Evolutionary conservation across 30 jellyfish, hydroid and myxozoan genomes (phyloP), one percentile per base, ranked within the genome.

Genomic region (Aurelia aurita complex sp. Pacific): DNA sequence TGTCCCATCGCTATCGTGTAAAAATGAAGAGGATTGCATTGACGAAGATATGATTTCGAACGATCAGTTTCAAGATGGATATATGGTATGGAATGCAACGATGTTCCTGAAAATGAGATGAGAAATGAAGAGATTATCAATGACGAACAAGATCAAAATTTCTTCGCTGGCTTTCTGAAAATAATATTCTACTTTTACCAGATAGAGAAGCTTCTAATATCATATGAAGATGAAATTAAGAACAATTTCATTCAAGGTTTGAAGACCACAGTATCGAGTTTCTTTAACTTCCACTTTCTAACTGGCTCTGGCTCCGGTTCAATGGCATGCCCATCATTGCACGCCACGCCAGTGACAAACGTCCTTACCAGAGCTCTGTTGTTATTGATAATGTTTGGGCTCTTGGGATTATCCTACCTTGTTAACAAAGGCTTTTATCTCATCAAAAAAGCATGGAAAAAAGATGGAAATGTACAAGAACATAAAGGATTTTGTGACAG

Each of bases 181-280:
- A 52, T 74, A 3, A 18, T 55, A 18, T 74, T 74, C 75, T 74
- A 74, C 23, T 74, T 74, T 29, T 74, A 32, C 33, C 85, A 74
- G 36, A 57, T 12, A 14, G 85, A 54, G 59, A 32, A 70, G 11
- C 60, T 74, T 74, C 19, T 74, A 32, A n/a, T 13, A 32, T 14
- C 85, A 19, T 54, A 33, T 52, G 29, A 59, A 5, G n/a, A 54
- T 72, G 40, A 74, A 9, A n/a, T 23, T 19, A 13, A 5, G 12
- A 59, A 15, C 42, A 38, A 72, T 29, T 10, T 4, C 29, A 10
- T 17, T 32, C 29, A 11, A 23, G 14, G 32, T 74, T 16, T 74
- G 9, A 36, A 15, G 36, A 55, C 51, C 32, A 36, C 74, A 17
- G 23, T 74, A 14, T 33, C 62, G 35, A 74, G 74, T 14, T 54